Percentiles rank a stretch among this genome's conserved stretches.
Conservation (phyloP, 2,888 invertebrate genomes). For the Leucoma salicis region DNA sequence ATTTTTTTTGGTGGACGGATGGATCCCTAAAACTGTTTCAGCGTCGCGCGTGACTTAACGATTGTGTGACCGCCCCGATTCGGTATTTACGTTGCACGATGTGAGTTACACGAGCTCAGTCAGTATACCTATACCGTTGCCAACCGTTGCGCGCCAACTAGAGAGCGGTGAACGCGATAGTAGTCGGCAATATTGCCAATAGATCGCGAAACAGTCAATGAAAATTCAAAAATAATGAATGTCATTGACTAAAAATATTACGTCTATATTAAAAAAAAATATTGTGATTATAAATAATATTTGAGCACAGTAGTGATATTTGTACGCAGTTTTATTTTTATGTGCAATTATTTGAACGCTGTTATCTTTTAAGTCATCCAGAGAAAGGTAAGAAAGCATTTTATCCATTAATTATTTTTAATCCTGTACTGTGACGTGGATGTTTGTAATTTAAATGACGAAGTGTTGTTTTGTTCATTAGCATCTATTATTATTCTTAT, state of each 20-base stretch:
- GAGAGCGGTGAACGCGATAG: constrained; percentile 52
- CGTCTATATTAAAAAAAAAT: constrained; percentile 26
- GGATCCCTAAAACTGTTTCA: constrained; percentile 35
- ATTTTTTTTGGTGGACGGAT: too few species aligned
- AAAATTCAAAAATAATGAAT: constrained; percentile 41
- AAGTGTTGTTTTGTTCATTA: background rate
- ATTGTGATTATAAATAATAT: background rate
- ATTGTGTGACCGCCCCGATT: constrained; percentile 37
- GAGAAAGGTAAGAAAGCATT: constrained; percentile 40
- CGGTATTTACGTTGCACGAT: constrained; percentile 27
- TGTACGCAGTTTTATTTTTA: background rate
- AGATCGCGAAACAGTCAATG: constrained; percentile 48
- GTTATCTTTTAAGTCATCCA: constrained; percentile 29
- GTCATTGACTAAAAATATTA: constrained; percentile 34
- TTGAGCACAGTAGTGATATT: constrained; percentile 39
- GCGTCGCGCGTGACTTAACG: constrained; percentile 41
- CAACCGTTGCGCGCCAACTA: constrained; percentile 61
- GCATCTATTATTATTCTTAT: too few species aligned
- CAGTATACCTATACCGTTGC: constrained; percentile 63
- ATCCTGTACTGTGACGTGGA: too few species aligned
- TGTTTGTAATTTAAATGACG: background rate
- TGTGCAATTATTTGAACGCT: constrained; percentile 21
- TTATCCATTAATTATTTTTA: constrained; percentile 3
- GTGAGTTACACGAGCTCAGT: constrained; percentile 18
- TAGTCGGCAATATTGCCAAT: constrained; percentile 38